phyloP scores from a whole-genome alignment of 1,140 invertebrate genomes.

The Streblospio benedicti region DNA sequence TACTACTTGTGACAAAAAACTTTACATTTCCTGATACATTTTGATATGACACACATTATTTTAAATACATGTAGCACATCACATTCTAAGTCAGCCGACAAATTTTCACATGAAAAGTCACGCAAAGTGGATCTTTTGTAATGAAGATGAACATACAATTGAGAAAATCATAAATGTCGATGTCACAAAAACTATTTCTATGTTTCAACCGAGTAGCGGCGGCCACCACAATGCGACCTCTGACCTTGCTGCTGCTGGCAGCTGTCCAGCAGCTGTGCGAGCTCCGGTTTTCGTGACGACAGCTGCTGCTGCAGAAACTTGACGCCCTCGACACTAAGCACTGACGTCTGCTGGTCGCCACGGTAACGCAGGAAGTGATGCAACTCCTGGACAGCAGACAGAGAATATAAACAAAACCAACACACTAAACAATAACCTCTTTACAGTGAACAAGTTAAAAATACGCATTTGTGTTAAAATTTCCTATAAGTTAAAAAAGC shows the following conservation, averaged over 20 bases:
- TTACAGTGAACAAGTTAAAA: background rate
- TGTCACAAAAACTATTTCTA: too few species aligned
- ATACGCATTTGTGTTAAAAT: background rate
- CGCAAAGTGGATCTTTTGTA: too few species aligned
- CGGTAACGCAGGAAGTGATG: background rate
- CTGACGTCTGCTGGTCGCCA: background rate
- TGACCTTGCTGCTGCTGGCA: background rate
- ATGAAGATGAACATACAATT: too few species aligned
- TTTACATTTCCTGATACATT: too few species aligned
- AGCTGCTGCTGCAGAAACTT: background rate
- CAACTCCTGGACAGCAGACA: background rate
- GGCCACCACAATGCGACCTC: background rate
- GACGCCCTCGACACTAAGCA: background rate
- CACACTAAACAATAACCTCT: background rate
- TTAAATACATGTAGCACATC: too few species aligned
- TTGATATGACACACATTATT: too few species aligned
- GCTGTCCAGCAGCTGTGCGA: background rate
- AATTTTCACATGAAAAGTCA: too few species aligned
- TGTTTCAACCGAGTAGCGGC: too few species aligned
- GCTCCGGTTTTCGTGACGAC: background rate
- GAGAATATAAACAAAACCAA: background rate
- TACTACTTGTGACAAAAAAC: too few species aligned
- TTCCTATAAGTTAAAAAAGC: background rate
- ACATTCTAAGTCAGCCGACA: too few species aligned
- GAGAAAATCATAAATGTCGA: too few species aligned